Base-by-base conservation (phyloP, 2,888 invertebrate genomes). In the Macaria notata region DNA sequence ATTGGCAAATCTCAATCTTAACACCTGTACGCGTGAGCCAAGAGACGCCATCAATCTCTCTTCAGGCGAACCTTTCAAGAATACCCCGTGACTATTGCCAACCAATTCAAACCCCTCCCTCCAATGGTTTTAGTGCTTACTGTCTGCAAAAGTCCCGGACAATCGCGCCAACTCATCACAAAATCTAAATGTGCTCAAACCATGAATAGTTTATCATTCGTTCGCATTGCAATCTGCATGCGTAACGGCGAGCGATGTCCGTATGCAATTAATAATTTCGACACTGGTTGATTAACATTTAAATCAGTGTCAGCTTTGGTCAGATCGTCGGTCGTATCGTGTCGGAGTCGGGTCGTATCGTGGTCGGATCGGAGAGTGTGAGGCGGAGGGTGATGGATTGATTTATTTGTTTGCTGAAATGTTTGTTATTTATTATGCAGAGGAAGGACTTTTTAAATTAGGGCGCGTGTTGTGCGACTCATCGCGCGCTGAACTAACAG, bases 191-290 rank as follows among this genome's bases (percentile, higher is more conserved):
- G 63, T 51, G 53, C 61, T 73, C 76, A 76, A 75, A 71, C 51
- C 76, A 83, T 89, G 79, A 83, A 89, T 90, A 84, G 84, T 90
- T 88, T 81, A 90, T 87, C 84, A 86, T 86, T 88, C 84, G 86
- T 87, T 84, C 82, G 85, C 88, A 79, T 84, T 79, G 84, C 91
- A 90, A 91, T 90, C 90, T 89, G 88, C 88, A 89, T 89, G 82
- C 84, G 84, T 85, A 85, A 86, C 84, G 76, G 75, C 73, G 71
- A 76, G 68, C 78, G 79, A 78, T 83, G 82, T 76, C 77, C 76
- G 79, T 76, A 64, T 72, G 85, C 84, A 84, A 90, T 90, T 91
- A 89, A 89, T 91, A 89, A 91, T 91, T 89, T 89, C 88, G 83
- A 84, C 88, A 87, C 89, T 84, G 75, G 72, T 76, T 82, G 79